Evolutionary conservation across 2,888 invertebrate genomes (phyloP).

Genomic region (Cosmia pyralina): DNA sequence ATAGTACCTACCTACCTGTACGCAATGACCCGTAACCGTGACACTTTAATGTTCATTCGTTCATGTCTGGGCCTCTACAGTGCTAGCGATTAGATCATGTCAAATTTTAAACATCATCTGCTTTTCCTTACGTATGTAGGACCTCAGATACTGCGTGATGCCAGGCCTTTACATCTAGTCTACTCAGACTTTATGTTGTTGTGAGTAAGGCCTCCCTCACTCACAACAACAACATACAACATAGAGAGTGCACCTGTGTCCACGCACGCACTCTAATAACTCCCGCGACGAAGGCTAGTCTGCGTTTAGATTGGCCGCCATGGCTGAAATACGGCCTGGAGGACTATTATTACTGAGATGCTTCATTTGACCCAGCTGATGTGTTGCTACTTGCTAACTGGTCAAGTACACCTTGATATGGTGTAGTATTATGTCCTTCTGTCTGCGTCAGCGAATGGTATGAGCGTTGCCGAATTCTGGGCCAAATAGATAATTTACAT

Average conservation of each 20-base stretch:
- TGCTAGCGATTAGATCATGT: not conserved
- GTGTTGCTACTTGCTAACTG: not conserved
- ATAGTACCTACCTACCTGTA: slow-evolving; percentile 11
- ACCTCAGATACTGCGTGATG: not conserved
- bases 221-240: too few relatives aligned
- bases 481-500: too few relatives aligned
- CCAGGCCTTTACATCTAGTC: not conserved
- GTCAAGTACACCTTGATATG: not conserved
- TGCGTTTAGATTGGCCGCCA: too few relatives aligned
- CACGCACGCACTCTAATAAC: too few relatives aligned
- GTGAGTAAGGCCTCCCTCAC: too few relatives aligned
- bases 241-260: too few relatives aligned
- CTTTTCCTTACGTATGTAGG: not conserved
- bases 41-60: slow-evolving; percentile 16
- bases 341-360: too few relatives aligned
- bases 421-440: too few relatives aligned
- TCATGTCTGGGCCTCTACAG: not conserved
- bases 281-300: too few relatives aligned
- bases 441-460: too few relatives aligned
- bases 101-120: not conserved
- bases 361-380: not conserved
- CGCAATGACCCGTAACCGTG: slow-evolving; percentile 46
- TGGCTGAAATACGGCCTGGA: too few relatives aligned
- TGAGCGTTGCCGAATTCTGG: too few relatives aligned
- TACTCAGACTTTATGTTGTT: not conserved